A percentile compares a stretch with the other conserved stretches of the same genome.
Conservation (phyloP, 1,140 invertebrate species). For the Ectropis grisescens region DNA sequence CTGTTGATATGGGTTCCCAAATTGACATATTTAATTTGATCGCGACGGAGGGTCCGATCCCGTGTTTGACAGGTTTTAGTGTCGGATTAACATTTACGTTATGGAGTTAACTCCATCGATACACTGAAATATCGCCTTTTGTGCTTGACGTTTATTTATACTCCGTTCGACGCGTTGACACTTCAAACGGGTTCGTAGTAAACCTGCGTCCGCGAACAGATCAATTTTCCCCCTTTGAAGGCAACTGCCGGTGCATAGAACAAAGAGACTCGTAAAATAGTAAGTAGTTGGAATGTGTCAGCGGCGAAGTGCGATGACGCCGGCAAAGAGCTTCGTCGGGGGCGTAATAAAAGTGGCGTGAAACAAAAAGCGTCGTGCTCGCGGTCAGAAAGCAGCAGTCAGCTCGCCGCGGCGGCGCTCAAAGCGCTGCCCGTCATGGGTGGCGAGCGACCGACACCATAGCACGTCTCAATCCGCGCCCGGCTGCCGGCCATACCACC, state of each 20-base stretch:
- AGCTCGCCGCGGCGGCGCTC: constrained; percentile 72
- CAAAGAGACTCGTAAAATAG: constrained; percentile 57
- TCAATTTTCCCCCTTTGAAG: constrained; percentile 59
- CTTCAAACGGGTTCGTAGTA: constrained; percentile 47
- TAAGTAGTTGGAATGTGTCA: constrained; percentile 62
- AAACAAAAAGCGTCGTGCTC: constrained; percentile 40
- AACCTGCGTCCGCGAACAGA: constrained; percentile 32
- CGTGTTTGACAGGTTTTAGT: constrained; percentile 66
- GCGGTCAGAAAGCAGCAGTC: constrained; percentile 49
- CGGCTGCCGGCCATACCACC: constrained; percentile 53
- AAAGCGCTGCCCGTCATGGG: constrained; percentile 77
- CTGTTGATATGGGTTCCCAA: constrained; percentile 68
- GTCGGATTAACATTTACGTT: constrained; percentile 64
- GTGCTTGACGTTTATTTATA: constrained; percentile 12
- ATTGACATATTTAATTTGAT: constrained; percentile 71
- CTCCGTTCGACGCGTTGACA: constrained; percentile 42
- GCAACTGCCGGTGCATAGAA: constrained; percentile 29
- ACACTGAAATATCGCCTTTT: constrained; percentile 28
- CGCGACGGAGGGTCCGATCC: constrained; percentile 47
- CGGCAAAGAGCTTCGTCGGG: constrained; percentile 35
- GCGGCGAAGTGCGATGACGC: constrained; percentile 42
- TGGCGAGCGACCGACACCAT: constrained; percentile 72
- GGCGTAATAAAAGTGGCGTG: constrained; percentile 61
- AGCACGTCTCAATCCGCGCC: constrained; percentile 61
- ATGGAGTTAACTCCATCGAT: constrained; percentile 53